Percentiles rank a stretch among this genome's conserved stretches.
These are phyloP conservation scores for Galeopsomyia nigrocyanea DNA, from an alignment of 2,888 invertebrate genomes.

Conservation along the genomic window DNA sequence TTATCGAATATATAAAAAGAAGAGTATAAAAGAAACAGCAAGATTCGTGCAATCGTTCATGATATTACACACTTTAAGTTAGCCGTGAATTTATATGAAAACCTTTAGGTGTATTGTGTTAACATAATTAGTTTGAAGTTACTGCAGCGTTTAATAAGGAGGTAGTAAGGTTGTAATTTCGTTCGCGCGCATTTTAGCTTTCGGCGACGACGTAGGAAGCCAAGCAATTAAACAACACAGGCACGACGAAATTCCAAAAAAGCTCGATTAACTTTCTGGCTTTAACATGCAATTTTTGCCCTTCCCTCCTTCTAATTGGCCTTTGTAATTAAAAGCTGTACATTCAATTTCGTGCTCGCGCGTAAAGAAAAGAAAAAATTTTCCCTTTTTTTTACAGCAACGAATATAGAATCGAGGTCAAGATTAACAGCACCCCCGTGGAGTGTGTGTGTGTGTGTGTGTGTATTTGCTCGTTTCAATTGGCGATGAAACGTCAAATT, in stretches of 20 bases:
- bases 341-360: background rate
- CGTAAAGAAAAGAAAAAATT: too few relatives aligned
- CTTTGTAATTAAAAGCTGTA: conserved; percentile 8
- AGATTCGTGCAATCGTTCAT: conserved; percentile 6
- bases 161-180: conserved; percentile 13
- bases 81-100: background rate
- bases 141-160: conserved; percentile 10
- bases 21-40: background rate
- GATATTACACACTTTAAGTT: background rate
- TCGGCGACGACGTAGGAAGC: background rate
- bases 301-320: too few relatives aligned
- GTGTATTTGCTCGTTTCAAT: too few relatives aligned
- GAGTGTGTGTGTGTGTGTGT: too few relatives aligned
- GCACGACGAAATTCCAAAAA: conserved; percentile 12
- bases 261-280: conserved; percentile 5
- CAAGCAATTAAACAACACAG: conserved; percentile 19
- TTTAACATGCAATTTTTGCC: background rate
- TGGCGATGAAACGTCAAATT: too few relatives aligned
- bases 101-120: conserved; percentile 12
- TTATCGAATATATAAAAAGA: too few relatives aligned
- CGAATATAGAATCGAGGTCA: too few relatives aligned
- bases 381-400: too few relatives aligned
- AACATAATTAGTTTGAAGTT: conserved; percentile 14
- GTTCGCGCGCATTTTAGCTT: conserved; percentile 1
- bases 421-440: too few relatives aligned